Base-by-base conservation (phyloP, 1,140 invertebrate genomes). In the Cherax destructor region DNA sequence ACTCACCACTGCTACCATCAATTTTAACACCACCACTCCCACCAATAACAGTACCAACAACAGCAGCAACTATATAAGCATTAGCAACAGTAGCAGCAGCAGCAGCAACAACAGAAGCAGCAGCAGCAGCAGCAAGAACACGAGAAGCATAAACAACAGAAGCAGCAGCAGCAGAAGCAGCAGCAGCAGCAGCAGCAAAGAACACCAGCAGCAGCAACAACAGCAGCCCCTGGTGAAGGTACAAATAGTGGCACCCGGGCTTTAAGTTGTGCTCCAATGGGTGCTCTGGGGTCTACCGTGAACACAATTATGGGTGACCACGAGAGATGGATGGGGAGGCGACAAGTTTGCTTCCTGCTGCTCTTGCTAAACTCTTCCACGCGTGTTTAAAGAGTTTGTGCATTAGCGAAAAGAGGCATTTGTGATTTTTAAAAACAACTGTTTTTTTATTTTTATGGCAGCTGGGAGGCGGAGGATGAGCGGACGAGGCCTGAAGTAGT, bases 301-400 rank as follows among this genome's bases (percentile, higher is more conserved):
- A 88, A 88, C 86, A 50, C 86, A 81, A 88, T 88, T 88, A 88
- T 88, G 78, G 86, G 86, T 88, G 86, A 30, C 56, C 61, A n/a
- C 6, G 56, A 79, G 59, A 88, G 86, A 88, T 24, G 78, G 77
- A 88, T 88, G 86, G 78, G 50, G 24, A 24, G 30, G 69, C 21
- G 41, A 24, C 61, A 65, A 50, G 30, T 72, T 88, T 72, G 80
- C 11, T 81, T 69, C 41, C 49, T 83, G n/a, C 69, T 13, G 50
- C 50, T 83, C 5, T 83, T 86, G 52, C 80, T 72, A 41, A 47
- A 69, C 59, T n/a, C 47, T 52, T 85, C 76, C 30, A 86, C 9
- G 74, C 49, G 65, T 74, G 72, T 76, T 77, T 86, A 50, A 76
- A 7, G 49, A 24, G 59, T 74, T 49, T 76, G 49, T 24, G 72